Percentiles rank a stretch among this genome's conserved stretches.
Evolutionary conservation across 2,113 vertebrate species (phyloP).

Genomic region (Austrofundulus limnaeus): DNA sequence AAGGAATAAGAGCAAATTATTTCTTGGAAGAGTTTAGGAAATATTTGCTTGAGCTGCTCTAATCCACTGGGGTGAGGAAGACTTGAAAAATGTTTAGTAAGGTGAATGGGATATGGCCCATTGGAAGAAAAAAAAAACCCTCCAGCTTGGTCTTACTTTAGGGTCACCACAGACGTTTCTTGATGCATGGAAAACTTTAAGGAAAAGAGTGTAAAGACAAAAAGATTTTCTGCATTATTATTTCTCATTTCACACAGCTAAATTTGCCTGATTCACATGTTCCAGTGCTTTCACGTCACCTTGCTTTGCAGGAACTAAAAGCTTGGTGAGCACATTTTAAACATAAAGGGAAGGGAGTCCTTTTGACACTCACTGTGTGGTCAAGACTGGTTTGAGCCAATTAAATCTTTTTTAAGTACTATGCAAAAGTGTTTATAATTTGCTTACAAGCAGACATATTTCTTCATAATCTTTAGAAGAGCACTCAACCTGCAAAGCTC

Average conservation of each 20-base stretch:
- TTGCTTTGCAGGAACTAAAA: conserved; percentile 1
- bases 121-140: conserved; percentile 56
- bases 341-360: neutral
- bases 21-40: conserved; percentile 64
- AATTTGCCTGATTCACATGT: conserved; percentile 21
- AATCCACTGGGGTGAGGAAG: conserved; percentile 63
- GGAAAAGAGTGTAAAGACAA: conserved; percentile 43
- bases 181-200: conserved; percentile 34
- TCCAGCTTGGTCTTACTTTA: conserved; percentile 51
- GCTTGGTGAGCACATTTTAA: conserved; percentile 14
- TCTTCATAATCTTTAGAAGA: no score
- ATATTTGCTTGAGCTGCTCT: conserved; percentile 50
- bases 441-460: no score
- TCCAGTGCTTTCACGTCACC: conserved; percentile 2
- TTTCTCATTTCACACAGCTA: conserved; percentile 25
- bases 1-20: conserved; percentile 59
- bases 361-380: neutral
- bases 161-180: conserved; percentile 31
- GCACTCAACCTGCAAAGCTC: no score
- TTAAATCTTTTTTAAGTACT: neutral
- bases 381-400: neutral
- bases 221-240: conserved; percentile 29
- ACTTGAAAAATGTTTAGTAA: conserved; percentile 68
- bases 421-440: no score
- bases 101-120: conserved; percentile 70